Conservation (phyloP, 2,113 vertebrate species). For the Stomatorhinus ivindoensis region DNA sequence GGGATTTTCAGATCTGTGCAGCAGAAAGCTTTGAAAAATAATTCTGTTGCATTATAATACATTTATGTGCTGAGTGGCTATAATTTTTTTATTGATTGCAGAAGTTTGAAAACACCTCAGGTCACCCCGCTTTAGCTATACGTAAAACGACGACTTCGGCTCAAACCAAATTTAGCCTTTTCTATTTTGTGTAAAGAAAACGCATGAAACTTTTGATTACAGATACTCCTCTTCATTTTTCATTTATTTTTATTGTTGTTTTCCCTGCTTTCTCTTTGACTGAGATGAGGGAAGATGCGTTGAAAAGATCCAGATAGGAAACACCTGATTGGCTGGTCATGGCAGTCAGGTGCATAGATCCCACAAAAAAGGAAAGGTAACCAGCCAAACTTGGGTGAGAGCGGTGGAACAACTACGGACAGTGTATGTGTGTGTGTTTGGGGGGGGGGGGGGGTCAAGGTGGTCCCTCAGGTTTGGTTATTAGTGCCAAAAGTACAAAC, state of each 20-base stretch:
- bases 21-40: neutral
- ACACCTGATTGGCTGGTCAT: neutral
- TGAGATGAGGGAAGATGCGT: neutral
- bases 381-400: neutral
- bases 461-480: neutral
- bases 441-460: neutral
- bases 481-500: neutral
- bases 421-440: neutral
- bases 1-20: conserved; percentile 8
- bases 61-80: neutral
- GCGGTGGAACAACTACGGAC: neutral
- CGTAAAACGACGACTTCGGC: neutral
- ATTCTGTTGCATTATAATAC: neutral
- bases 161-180: neutral
- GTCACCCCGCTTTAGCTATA: neutral
- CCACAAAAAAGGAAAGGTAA: neutral
- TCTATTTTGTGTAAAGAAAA: neutral
- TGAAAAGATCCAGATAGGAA: neutral
- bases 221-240: neutral
- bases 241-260: neutral
- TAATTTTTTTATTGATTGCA: neutral
- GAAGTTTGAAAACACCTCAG: neutral
- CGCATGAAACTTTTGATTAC: neutral
- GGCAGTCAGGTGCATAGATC: neutral
- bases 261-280: neutral